Evolutionary conservation across 2,888 invertebrate species (phyloP), one percentile per base, ranked within the genome.

Genomic region (Saturnia pavonia): DNA sequence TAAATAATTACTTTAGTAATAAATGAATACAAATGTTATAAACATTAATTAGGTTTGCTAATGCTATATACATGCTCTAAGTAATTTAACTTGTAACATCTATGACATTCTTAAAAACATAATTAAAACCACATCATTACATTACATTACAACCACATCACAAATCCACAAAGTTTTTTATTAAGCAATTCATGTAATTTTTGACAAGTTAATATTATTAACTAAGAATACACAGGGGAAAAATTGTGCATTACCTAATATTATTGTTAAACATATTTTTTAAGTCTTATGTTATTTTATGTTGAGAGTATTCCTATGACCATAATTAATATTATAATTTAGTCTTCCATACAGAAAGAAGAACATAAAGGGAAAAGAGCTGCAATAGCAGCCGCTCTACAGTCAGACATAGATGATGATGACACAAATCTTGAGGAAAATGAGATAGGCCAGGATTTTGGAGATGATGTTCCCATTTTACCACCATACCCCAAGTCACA

Each of bases 301-400:
- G 0, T 45, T 1, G 3, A 45, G 16, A 45, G 12, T 45, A 16
- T 45, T 51, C n/a, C n/a, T 8, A 54, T 22, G 22, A 8, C 11
- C 1, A 11, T 54, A 54, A 22, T 27, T 63, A 63, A 63, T 65
- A 14, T 65, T 65, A 40, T n/a, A 40, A 65, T 40, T 65, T 65
- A 65, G 65, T 65, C 54, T 25, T 65, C 40, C 12, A 65, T 19
- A 54, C 67, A 72, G 72, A 72, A 67, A 76, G 88, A 88, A 81
- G 88, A 87, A 67, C 80, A 79, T 45, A 86, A 87, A 80, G 94
- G 94, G 25, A 94, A 94, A 76, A 92, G 90, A 74, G 94, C 92
- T 43, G 93, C 93, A 16, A 91, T 94, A 78, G 94, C 92, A 72
- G 91, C 93, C 51, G 93, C 88, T 25, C 79, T 91, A 71, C 85